These are phyloP conservation scores for Iselma pallidipennis DNA, from an alignment of 2,888 invertebrate genomes.

Conservation along the genomic window DNA sequence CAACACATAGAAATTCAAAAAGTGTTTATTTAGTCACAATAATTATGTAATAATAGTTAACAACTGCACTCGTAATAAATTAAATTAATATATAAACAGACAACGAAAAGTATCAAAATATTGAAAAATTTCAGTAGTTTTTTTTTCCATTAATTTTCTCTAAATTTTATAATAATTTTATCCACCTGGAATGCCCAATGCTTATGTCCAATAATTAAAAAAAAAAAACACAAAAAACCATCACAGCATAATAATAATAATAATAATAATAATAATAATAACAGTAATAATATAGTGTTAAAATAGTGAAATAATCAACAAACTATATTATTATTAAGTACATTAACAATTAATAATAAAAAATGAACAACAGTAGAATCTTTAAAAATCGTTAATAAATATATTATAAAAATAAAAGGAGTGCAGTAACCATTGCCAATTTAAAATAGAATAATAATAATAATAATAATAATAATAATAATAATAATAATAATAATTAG, in stretches of 20 bases:
- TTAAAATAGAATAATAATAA: constrained; percentile 40
- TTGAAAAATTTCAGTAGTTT: constrained; percentile 24
- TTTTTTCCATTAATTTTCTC: constrained; percentile 5
- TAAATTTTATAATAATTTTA: constrained; percentile 5
- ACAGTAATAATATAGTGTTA: background rate
- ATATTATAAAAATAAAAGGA: constrained; percentile 25
- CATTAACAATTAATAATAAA: constrained; percentile 7
- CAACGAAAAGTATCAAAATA: constrained; percentile 33
- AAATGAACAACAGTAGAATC: constrained; percentile 5
- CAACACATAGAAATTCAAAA: constrained; percentile 35
- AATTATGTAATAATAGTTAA: constrained; percentile 47
- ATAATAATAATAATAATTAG: too few relatives aligned
- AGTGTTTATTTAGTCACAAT: constrained; percentile 49
- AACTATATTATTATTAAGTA: too few relatives aligned
- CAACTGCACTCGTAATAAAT: constrained; percentile 45
- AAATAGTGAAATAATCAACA: too few relatives aligned
- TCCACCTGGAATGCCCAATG: too few relatives aligned
- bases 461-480: too few relatives aligned
- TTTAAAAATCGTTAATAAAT: constrained; percentile 9
- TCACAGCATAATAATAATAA: constrained; percentile 36
- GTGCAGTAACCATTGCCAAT: constrained; percentile 45
- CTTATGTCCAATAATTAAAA: constrained; percentile 30
- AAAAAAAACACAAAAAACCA: constrained; percentile 27
- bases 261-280: constrained; percentile 13
- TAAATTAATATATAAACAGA: constrained; percentile 14